Evolutionary conservation across 1,140 invertebrate species (phyloP), one percentile per base, ranked within the genome.

Genomic region (Drosophila setifemur): DNA sequence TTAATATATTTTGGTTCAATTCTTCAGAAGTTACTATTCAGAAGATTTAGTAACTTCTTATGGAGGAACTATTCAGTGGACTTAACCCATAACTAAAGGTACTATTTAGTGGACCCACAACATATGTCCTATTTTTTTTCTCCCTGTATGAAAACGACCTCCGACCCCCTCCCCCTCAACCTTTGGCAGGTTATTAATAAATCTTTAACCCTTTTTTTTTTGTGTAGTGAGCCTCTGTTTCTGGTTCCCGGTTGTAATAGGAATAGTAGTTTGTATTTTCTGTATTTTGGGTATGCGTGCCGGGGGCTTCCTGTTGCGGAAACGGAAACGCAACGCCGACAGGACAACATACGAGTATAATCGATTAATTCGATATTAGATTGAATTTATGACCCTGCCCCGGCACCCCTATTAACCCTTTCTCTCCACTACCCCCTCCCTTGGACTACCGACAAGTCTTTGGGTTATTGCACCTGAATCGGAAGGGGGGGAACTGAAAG

Each of bases 361-460:
- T 90, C 88, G 88, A 90, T 90, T 90, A 90, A 88, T 90, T 89
- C 77, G 77, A 88, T 88, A 81, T 66, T 89, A 88, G 85, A 89
- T 89, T 89, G 83, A 86, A 90, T 82, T 88, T 87, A 88, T 89
- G 70, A 31, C 68, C 64, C 43, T 39, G 47, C 57, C 29, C 8
- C 33, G 8, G 25, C 11, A 23, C 28, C 11, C 43, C 4, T 9
- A 1, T 23, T 31, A 42, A 6, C 35, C 33, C 9, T 28, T 12
- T 12, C 8, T n/a, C 28, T 2, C 21, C 21, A 5, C 28, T 2
- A 16, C 5, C 9, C n/a, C n/a, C 4, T 25, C 39, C 63, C 55
- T 69, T 60, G 61, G 55, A 55, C 48, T 54, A 64, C 71, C 52
- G 25, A 5, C 35, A 25, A n/a, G 6, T 4, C 23, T 11, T 12